Evolutionary conservation across 2,797 vertebrate species (phyloP), one percentile per base, ranked within the genome.

Genomic region (Enteromius anoplus): DNA sequence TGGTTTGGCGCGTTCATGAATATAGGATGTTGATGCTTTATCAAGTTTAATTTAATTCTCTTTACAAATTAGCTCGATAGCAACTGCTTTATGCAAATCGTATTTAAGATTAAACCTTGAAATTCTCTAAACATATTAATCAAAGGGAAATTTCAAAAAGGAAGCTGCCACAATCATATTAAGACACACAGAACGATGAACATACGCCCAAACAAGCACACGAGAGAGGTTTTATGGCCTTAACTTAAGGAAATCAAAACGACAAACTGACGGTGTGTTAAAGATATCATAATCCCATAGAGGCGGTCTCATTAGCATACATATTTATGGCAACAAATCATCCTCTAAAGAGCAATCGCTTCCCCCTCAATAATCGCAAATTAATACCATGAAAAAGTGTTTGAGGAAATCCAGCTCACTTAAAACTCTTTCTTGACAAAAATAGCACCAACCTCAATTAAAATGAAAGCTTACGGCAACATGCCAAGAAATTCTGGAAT

Each of bases 241-340:
- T 87, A 83, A 85, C 75, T 80, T 78, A 71, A 86, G 81, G 70
- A 90, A 89, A 88, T 89, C 85, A 88, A 78, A 87, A 90, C 82
- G 73, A 87, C 81, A 82, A 87, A 81, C 78, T 85, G 86, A 83
- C 65, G 77, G 84, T 17, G 89, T 76, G 86, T 91, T 87, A 93
- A 85, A 87, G 87, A 86, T 47, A 83, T 86, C 88, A 80, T 91
- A 92, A 91, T 92, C 89, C 89, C 90, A 91, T 92, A 89, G 85
- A 88, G 85, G 72, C 80, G 60, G 87, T 42, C 84, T 91, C 87
- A 89, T 88, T 89, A 90, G 82, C 86, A 90, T 84, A 87, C 84
- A 84, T 92, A 92, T 93, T 91, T 90, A 92, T 92, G 91, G 90
- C 69, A 91, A 88, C 89, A 80, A 87, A 90, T 91, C 86, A 91